These are phyloP conservation scores for Anas platyrhynchos DNA, from an alignment of 2,113 vertebrate species.

Conservation along the genomic window DNA sequence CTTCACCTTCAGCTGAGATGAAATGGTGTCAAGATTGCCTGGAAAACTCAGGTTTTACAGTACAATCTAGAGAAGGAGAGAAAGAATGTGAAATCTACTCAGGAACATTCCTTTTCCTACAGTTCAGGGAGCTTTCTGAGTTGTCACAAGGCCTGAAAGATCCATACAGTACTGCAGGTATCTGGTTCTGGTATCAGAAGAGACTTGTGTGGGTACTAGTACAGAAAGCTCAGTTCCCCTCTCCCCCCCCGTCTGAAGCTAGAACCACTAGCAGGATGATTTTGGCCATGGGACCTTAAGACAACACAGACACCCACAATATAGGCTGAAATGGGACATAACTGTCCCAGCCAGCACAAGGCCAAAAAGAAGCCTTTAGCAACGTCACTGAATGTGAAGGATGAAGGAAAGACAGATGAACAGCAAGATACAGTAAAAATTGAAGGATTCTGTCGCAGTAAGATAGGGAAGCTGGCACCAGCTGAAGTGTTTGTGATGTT, in stretches of 20 bases:
- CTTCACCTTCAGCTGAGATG: neutral
- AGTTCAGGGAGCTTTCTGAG: neutral
- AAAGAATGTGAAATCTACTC: neutral
- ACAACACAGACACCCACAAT: neutral
- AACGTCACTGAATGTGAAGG: neutral
- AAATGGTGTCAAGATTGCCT: neutral
- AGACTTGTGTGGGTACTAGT: neutral
- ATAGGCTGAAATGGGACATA: neutral
- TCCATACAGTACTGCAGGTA: neutral
- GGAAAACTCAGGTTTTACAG: neutral
- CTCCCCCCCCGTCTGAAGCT: fast-evolving
- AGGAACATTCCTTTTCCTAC: neutral
- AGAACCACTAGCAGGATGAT: neutral
- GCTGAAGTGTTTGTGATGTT: neutral
- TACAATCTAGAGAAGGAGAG: neutral
- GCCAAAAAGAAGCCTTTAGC: neutral
- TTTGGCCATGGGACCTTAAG: neutral
- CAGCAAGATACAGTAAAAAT: neutral
- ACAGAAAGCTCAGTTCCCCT: neutral
- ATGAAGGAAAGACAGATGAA: neutral
- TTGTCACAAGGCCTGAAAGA: neutral
- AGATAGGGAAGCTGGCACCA: neutral
- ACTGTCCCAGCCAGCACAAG: neutral
- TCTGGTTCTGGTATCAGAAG: neutral
- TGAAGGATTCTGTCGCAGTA: neutral